phyloP scores from a whole-genome alignment of 2,797 vertebrate species.

The Galagoides demidoff region DNA sequence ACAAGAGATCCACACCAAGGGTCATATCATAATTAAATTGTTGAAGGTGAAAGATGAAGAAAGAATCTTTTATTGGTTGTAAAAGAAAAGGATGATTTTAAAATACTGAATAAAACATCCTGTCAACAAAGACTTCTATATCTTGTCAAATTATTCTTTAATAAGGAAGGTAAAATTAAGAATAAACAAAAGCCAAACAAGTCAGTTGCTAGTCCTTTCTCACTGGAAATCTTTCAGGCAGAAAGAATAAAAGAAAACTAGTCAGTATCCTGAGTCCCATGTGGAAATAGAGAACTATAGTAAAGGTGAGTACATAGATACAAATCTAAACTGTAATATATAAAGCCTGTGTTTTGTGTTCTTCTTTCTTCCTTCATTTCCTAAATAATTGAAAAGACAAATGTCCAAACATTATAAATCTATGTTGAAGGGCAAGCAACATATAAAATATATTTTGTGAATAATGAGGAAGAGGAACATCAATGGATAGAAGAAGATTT shows the following conservation, averaged over 20 bases:
- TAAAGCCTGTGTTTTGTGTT: neutral
- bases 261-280: neutral
- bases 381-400: neutral
- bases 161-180: neutral
- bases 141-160: no score
- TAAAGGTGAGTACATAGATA: neutral
- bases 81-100: neutral
- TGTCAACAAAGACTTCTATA: neutral
- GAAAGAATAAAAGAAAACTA: neutral
- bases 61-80: no score
- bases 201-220: neutral
- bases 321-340: neutral
- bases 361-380: neutral
- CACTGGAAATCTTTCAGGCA: neutral
- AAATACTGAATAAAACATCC: neutral
- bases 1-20: neutral
- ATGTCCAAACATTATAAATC: neutral
- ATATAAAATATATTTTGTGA: neutral
- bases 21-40: neutral
- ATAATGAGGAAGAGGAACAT: neutral
- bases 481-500: neutral
- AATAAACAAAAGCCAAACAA: neutral
- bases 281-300: neutral
- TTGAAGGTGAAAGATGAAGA: no score
- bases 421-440: neutral